A percentile compares a stretch with the other conserved stretches of the same genome.
Evolutionary conservation across 2,888 invertebrate species (phyloP).

Genomic region (Hirtodrosophila confusa): DNA sequence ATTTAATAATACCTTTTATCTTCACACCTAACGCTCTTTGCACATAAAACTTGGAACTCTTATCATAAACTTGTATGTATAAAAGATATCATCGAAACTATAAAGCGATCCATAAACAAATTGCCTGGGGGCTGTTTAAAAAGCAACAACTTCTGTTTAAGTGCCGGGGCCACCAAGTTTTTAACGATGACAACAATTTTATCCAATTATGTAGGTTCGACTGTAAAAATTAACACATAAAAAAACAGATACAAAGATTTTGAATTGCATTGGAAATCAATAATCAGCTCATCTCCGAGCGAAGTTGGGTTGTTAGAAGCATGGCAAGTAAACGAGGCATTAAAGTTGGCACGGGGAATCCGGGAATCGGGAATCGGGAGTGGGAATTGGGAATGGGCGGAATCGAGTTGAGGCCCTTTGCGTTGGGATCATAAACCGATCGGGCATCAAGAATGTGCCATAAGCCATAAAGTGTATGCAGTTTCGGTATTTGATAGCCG

Average conservation of each 20-base stretch:
- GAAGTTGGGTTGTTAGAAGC: slow-evolving; percentile 19
- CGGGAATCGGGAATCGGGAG: no score
- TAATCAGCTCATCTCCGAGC: slow-evolving; percentile 38
- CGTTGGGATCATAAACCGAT: slow-evolving; percentile 47
- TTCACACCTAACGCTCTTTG: slow-evolving; percentile 29
- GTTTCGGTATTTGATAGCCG: slow-evolving; percentile 64
- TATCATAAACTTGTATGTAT: slow-evolving; percentile 36
- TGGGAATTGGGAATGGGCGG: not conserved
- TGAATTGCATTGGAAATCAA: slow-evolving; percentile 45
- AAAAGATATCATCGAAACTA: slow-evolving; percentile 36
- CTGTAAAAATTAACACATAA: slow-evolving; percentile 54
- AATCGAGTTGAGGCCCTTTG: slow-evolving; percentile 13
- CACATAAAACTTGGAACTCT: slow-evolving; percentile 8
- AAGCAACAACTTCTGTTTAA: slow-evolving; percentile 60
- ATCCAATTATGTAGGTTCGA: slow-evolving; percentile 51
- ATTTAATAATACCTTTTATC: slow-evolving; percentile 5
- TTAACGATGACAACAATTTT: slow-evolving; percentile 59
- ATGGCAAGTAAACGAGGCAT: slow-evolving; percentile 64
- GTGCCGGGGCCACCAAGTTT: slow-evolving; percentile 29
- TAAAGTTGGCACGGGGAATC: slow-evolving; percentile 44
- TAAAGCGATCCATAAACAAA: slow-evolving; percentile 54
- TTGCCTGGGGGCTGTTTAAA: slow-evolving; percentile 24
- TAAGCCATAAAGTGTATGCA: slow-evolving; percentile 69
- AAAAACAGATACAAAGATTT: slow-evolving; percentile 32
- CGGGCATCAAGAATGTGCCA: slow-evolving; percentile 61